Evolutionary conservation across 2,113 vertebrate genomes (phyloP), one percentile per base, ranked within the genome.

Genomic region (Tricholaema leucomelas): DNA sequence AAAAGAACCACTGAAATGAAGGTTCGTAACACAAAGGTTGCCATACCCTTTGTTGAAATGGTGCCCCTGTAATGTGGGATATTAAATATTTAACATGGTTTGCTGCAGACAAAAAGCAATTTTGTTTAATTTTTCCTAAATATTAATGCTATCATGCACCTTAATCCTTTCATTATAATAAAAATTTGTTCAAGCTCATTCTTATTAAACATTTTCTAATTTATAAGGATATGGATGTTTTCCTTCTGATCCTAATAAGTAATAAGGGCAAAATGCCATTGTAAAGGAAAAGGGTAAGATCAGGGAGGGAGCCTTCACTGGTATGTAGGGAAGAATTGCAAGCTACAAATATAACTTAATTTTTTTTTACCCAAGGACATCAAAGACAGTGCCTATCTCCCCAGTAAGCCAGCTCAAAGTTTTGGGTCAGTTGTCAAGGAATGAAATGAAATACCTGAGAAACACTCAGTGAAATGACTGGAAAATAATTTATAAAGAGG

Each of bases 71-170:
- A 94, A 89, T 87, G 78, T 85, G 70, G 40, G 30, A 19, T 94
- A 92, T 96, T 97, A 97, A 97, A 95, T 96, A 97, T 96, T 96
- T 95, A 97, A 93, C 66, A n/a, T 74, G 76, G 95, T 96, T 97
- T 96, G 91, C 92, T 70, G 80, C 91, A 94, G 96, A 96, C 87
- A 90, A 96, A 96, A 95, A 90, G 85, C 85, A 88, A 91, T 94
- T 95, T 95, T 94, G 85, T 96, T 96, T 96, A 96, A 97, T 95
- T 96, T 97, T 95, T 90, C 79, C 91, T 97, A 95, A 97, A 96
- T 97, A 97, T 97, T 97, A 97, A 97, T 96, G 95, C 88, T 96
- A 91, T 97, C 93, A 19, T 95, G 78, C 81, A 80, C 85, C 91
- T 64, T 96, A 96, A 96, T 96, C 95, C 95, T 96, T 95, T 92